Evolutionary conservation across 2,888 invertebrate genomes (phyloP).

Genomic region (Mesorhabditis sp.): DNA sequence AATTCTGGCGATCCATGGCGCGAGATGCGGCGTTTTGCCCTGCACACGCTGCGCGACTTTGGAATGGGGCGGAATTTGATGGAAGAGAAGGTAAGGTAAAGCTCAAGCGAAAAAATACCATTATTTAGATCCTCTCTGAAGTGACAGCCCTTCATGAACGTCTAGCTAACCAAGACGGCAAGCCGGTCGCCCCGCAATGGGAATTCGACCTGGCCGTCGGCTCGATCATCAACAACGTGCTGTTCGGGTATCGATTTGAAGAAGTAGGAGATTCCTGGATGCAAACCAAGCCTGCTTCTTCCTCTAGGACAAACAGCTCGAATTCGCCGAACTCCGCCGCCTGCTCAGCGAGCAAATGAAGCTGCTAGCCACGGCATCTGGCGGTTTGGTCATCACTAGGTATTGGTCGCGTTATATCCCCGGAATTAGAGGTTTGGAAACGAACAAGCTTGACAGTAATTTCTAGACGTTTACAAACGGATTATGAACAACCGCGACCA

Average conservation of each 20-base stretch:
- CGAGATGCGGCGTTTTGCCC: constrained; percentile 24
- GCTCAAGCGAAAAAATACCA: constrained; percentile 11
- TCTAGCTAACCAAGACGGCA: not conserved
- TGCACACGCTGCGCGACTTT: constrained; percentile 22
- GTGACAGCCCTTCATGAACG: not conserved
- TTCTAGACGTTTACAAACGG: not conserved
- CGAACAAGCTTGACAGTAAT: not conserved
- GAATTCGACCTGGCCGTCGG: constrained; percentile 19
- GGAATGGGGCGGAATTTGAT: constrained; percentile 22
- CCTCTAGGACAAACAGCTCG: not conserved
- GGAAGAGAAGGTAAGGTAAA: constrained; percentile 22
- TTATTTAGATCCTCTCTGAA: not conserved
- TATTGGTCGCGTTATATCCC: not conserved
- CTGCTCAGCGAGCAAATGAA: not conserved
- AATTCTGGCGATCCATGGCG: constrained; percentile 22
- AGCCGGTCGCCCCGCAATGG: constrained; percentile 6
- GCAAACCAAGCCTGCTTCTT: not conserved
- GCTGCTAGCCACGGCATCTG: not conserved
- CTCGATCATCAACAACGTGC: constrained; percentile 18
- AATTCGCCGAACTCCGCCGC: not conserved
- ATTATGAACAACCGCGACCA: not conserved
- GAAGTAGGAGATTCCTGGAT: constrained; percentile 9
- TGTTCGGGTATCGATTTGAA: constrained; percentile 21
- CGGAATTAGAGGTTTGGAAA: not conserved
- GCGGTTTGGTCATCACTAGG: not conserved